These are phyloP conservation scores for Rhea pennata DNA, from an alignment of 2,113 vertebrate genomes.

Conservation along the genomic window DNA sequence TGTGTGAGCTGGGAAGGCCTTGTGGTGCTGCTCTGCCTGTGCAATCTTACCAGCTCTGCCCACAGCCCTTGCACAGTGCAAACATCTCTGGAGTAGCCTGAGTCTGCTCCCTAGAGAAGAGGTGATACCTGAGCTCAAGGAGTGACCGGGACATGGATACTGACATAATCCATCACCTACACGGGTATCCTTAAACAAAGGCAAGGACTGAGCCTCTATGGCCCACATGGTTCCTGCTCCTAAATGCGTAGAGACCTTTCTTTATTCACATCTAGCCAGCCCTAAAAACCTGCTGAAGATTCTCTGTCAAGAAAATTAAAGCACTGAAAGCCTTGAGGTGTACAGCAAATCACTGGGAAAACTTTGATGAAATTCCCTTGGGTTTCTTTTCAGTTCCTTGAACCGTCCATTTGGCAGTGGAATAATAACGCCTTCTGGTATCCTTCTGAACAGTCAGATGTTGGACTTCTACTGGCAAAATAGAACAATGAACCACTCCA, in stretches of 20 bases:
- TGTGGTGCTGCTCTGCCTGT: not conserved
- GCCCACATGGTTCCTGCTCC: not conserved
- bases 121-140: not conserved
- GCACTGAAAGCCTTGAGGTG: not conserved
- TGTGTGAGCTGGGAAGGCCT: not conserved
- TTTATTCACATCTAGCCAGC: not conserved
- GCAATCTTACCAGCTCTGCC: not conserved
- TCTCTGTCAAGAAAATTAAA: not conserved
- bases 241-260: not conserved
- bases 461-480: conserved; percentile 96
- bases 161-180: not conserved
- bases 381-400: conserved; percentile 83
- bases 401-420: conserved; percentile 95
- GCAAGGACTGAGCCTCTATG: not conserved
- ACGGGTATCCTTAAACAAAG: not conserved
- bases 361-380: not conserved
- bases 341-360: not conserved
- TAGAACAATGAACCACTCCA: conserved; percentile 79
- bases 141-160: not conserved
- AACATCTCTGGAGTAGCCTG: not conserved
- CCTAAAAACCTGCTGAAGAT: not conserved
- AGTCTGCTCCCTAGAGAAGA: not conserved
- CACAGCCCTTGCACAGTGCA: not conserved
- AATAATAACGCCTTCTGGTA: conserved; percentile 91
- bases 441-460: conserved; percentile 97